Evolutionary conservation across 2,797 vertebrate species (phyloP), one percentile per base, ranked within the genome.

Genomic region (Molossus molossus): DNA sequence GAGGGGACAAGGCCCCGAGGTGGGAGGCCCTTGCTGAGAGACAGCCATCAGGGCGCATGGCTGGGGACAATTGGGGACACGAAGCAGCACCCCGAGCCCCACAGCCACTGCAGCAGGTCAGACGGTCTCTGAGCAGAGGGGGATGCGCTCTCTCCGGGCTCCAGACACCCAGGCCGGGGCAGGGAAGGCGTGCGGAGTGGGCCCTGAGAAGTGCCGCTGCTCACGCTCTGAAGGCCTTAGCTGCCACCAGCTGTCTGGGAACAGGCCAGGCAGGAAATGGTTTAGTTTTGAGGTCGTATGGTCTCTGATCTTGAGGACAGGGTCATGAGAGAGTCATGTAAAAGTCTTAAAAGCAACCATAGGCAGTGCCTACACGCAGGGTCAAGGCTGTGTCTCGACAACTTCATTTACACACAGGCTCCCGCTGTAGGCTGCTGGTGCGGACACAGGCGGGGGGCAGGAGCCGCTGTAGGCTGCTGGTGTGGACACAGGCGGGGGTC

Each of bases 341-440:
- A 0, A 27, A 13, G 1, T 0, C 18, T 37, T 12, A 15, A 37
- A 3, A 23, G 37, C 37, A 20, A 29, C 45, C 40, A 10, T 17
- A 15, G 65, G 9, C 1, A 1, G 20, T 6, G 4, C 11, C 4
- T 33, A 5, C 17, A 13, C 0, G 1, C 6, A 37, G 29, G 15
- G 40, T 14, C 15, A 3, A 3, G 1, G 9, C 37, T 1, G 9
- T 12, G 53, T 33, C 23, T 29, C 1, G 0, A 33, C 3, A 29
- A 15, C 29, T 14, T 23, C 3, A 4, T 10, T 50, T 40, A 21
- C 55, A 65, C 15, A 5, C 62, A 7, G 37, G 8, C n/a, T n/a
- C n/a, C n/a, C n/a, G 18, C 53, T 17, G 1, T 4, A 1, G 45
- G 6, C 20, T 9, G 67, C 8, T 1, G 11, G 10, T 9, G 33